phyloP scores from a whole-genome alignment of 2,113 vertebrate genomes.

The Petromus typicus region DNA sequence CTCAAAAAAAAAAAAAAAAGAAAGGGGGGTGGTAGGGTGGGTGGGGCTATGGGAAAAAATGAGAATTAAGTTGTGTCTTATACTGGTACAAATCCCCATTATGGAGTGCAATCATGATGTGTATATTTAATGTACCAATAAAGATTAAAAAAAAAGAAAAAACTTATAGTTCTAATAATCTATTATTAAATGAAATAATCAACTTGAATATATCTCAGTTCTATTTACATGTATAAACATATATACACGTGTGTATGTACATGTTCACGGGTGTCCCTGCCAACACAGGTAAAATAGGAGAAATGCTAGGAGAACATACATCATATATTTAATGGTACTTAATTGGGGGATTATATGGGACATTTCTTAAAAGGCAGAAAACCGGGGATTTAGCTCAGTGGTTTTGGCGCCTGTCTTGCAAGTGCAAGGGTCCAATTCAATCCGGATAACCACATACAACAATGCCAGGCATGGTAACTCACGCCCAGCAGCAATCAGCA shows the following conservation, averaged over 20 bases:
- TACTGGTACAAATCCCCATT: too few relatives aligned
- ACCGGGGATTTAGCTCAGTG: background rate
- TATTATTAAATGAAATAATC: conserved; percentile 23
- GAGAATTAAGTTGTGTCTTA: too few relatives aligned
- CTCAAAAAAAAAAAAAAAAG: too few relatives aligned
- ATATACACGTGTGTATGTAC: background rate
- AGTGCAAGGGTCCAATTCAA: too few relatives aligned
- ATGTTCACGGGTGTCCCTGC: background rate
- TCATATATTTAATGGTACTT: conserved; percentile 15
- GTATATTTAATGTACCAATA: too few relatives aligned
- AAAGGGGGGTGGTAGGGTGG: too few relatives aligned
- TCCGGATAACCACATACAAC: too few relatives aligned
- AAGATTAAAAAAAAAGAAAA: background rate
- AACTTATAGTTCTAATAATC: background rate
- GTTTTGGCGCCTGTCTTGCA: too few relatives aligned
- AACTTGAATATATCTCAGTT: background rate
- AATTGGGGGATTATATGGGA: background rate
- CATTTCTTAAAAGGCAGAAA: conserved; percentile 16
- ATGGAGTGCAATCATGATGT: too few relatives aligned
- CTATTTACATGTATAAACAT: background rate
- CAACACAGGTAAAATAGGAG: background rate
- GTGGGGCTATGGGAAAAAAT: too few relatives aligned
- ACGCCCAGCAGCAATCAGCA: too few relatives aligned
- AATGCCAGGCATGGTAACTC: too few relatives aligned
- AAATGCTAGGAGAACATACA: background rate